phyloP scores from a whole-genome alignment of 2,113 vertebrate genomes.

The Hemiprocne comata region DNA sequence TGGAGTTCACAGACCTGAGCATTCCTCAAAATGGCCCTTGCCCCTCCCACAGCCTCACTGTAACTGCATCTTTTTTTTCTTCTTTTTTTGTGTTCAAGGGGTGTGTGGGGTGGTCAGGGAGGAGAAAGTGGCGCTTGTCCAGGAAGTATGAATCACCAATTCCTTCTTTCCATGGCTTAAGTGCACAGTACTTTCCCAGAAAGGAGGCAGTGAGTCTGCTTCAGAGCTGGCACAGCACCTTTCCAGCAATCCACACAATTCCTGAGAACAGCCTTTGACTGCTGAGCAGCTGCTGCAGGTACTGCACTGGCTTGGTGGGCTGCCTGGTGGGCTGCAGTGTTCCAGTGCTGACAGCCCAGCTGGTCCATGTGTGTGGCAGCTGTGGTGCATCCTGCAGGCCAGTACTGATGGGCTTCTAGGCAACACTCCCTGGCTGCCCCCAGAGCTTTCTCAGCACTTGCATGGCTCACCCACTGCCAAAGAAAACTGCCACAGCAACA shows the following conservation, averaged over 20 bases:
- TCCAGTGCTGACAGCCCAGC: background rate
- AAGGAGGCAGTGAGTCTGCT: background rate
- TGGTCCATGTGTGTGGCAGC: fast-evolving
- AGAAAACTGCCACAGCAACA: background rate
- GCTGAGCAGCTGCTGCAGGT: conserved; percentile 3
- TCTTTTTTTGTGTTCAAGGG: background rate
- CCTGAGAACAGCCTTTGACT: background rate
- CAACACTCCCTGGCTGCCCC: background rate
- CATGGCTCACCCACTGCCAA: background rate
- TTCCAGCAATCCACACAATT: background rate
- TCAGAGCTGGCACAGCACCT: background rate
- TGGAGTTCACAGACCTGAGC: too few relatives aligned
- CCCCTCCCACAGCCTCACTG: background rate
- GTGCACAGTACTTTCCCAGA: background rate
- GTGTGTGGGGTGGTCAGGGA: background rate
- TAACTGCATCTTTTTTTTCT: background rate
- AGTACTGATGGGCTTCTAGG: fast-evolving
- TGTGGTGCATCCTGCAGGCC: fast-evolving
- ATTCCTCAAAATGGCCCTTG: background rate
- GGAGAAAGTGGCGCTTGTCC: conserved; percentile 5
- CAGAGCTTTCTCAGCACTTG: background rate
- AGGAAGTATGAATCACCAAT: conserved; percentile 37
- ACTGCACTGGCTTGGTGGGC: fast-evolving
- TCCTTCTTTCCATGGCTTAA: background rate
- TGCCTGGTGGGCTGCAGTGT: fast-evolving